phyloP scores from a whole-genome alignment of 1,140 invertebrate genomes.

The Eulimnadia texana region DNA sequence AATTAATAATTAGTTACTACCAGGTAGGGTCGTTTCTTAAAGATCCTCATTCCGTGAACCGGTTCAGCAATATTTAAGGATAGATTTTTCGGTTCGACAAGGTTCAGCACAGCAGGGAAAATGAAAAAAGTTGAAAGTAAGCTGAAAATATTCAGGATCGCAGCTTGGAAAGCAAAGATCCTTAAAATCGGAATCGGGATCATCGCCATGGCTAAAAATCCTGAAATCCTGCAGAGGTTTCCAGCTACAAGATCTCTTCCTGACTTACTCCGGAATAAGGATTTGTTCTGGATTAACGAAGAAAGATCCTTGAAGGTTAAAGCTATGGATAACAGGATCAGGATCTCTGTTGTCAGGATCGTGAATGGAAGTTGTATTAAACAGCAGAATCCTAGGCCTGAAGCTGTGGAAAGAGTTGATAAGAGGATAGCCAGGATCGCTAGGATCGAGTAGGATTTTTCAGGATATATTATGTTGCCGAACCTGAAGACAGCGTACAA shows the following conservation, averaged over 20 bases:
- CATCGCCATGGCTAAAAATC: constrained; percentile 73
- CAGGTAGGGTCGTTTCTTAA: not conserved
- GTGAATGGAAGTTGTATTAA: constrained; percentile 88
- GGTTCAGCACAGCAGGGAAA: constrained; percentile 82
- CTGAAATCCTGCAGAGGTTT: constrained; percentile 55
- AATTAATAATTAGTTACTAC: not conserved
- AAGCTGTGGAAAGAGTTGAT: constrained; percentile 66
- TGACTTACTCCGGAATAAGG: not conserved
- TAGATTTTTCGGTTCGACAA: not conserved
- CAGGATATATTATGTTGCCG: constrained; percentile 58
- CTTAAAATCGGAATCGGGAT: constrained; percentile 88
- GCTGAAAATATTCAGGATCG: constrained; percentile 77
- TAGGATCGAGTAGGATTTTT: constrained; percentile 65
- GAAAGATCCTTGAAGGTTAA: not conserved
- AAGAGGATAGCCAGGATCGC: constrained; percentile 74
- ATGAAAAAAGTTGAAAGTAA: constrained; percentile 69
- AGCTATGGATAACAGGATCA: not conserved
- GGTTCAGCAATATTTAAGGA: not conserved
- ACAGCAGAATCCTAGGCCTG: constrained; percentile 84
- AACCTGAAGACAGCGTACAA: constrained; percentile 63
- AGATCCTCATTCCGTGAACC: not conserved
- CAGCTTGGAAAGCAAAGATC: constrained; percentile 77
- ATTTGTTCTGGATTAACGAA: not conserved
- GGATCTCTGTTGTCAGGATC: constrained; percentile 80
- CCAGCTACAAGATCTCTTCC: not conserved